phyloP scores from a whole-genome alignment of 1,140 invertebrate genomes.

The Metopolophium dirhodum region DNA sequence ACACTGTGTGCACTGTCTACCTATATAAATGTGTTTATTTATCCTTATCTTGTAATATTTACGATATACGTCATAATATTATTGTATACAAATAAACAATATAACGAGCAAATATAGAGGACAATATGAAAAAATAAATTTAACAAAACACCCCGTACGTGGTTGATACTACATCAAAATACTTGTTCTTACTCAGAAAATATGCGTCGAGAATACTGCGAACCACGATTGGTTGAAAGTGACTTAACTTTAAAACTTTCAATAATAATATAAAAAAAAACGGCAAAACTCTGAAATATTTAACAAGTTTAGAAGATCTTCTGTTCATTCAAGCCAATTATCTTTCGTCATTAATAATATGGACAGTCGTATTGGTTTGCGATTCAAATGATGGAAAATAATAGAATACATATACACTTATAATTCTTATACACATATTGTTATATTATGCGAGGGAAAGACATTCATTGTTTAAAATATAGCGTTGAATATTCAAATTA shows the following conservation, averaged over 20 bases:
- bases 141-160: background rate
- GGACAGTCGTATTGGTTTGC: background rate
- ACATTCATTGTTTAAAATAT: constrained; percentile 1
- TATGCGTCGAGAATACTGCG: background rate
- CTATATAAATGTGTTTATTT: background rate
- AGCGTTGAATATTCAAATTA: background rate
- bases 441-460: background rate
- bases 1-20: background rate
- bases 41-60: background rate
- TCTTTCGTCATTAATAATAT: background rate
- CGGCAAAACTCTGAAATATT: background rate
- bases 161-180: background rate
- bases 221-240: background rate
- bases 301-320: background rate
- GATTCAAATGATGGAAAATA: background rate
- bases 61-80: background rate
- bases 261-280: background rate
- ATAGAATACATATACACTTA: background rate
- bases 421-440: background rate
- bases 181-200: background rate
- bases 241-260: background rate
- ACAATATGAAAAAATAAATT: background rate
- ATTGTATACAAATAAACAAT: background rate
- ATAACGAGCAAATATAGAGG: background rate
- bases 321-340: background rate